These are phyloP conservation scores for Pagetopsis macropterus DNA, from an alignment of 2,797 vertebrate genomes.

Conservation along the genomic window DNA sequence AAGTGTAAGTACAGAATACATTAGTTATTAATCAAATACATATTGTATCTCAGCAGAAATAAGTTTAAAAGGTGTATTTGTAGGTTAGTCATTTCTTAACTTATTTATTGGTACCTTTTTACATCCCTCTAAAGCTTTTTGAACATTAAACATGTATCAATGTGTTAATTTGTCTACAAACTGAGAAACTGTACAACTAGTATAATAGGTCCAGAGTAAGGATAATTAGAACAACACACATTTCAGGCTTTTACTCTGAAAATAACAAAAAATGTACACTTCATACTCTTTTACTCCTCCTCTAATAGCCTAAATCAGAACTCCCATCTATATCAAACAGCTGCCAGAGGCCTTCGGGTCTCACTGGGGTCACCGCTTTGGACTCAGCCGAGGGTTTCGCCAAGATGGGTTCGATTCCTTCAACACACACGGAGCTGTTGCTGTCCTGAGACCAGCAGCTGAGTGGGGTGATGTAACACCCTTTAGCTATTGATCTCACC, in stretches of 20 bases:
- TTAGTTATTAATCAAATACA: background rate
- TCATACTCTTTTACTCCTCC: background rate
- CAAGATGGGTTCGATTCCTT: slow-evolving; percentile 65
- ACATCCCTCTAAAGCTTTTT: background rate
- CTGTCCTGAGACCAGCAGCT: slow-evolving; percentile 80
- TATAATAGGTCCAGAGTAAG: slow-evolving; percentile 14
- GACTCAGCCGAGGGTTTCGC: slow-evolving; percentile 57
- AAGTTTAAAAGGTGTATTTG: slow-evolving; percentile 2
- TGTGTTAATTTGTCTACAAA: slow-evolving; percentile 9
- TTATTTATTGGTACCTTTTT: background rate
- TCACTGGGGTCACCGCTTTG: slow-evolving; percentile 28
- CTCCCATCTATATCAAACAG: slow-evolving; percentile 77
- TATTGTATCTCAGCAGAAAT: background rate
- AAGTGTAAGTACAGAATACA: slow-evolving; percentile 7
- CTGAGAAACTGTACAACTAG: slow-evolving; percentile 1
- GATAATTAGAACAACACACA: slow-evolving; percentile 15
- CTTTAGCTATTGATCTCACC: slow-evolving; percentile 10
- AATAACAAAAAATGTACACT: background rate
- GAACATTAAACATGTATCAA: background rate
- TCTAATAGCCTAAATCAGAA: slow-evolving; percentile 59
- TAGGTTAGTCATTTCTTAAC: slow-evolving; percentile 1
- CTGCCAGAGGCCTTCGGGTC: slow-evolving; percentile 72
- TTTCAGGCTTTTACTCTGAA: slow-evolving; percentile 9
- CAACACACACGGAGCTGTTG: slow-evolving; percentile 46
- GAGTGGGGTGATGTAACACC: slow-evolving; percentile 63